Conservation (phyloP, 2,797 vertebrate species). For the Silurus aristotelis region DNA sequence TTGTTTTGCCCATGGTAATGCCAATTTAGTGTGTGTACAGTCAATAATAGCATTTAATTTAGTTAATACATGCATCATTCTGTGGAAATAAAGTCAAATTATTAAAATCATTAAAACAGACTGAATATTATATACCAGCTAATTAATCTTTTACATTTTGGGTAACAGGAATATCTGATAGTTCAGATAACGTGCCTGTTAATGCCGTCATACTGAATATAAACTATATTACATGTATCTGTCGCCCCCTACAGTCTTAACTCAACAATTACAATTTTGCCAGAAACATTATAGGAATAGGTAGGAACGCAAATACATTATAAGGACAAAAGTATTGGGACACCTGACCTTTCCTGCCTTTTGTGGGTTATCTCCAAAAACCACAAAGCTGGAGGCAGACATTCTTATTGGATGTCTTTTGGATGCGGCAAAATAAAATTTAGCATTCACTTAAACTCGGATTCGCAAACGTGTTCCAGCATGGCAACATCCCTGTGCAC, state of each 20-base stretch:
- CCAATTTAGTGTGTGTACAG: not conserved
- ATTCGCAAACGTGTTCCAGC: too few species aligned
- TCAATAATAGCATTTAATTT: not conserved
- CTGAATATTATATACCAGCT: not conserved
- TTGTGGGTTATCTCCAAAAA: too few species aligned
- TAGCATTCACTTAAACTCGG: too few species aligned
- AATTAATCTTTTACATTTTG: not conserved
- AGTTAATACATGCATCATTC: not conserved
- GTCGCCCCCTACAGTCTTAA: slow-evolving; percentile 32
- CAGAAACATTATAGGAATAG: not conserved
- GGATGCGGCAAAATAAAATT: too few species aligned
- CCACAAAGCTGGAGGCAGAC: too few species aligned
- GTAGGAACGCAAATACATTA: not conserved
- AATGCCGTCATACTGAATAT: not conserved
- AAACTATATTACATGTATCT: not conserved
- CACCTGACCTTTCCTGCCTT: too few species aligned
- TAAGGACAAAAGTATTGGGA: too few species aligned
- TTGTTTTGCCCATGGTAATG: not conserved
- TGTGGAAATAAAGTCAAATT: not conserved
- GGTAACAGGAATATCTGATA: not conserved
- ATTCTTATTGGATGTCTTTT: too few species aligned
- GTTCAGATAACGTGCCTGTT: not conserved
- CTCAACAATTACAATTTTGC: slow-evolving; percentile 17
- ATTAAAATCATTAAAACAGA: not conserved
- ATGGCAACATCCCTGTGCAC: too few species aligned